These are phyloP conservation scores for Micromussa lordhowensis DNA, from an alignment of 92 coral and sea anemone species.

Conservation along the genomic window DNA sequence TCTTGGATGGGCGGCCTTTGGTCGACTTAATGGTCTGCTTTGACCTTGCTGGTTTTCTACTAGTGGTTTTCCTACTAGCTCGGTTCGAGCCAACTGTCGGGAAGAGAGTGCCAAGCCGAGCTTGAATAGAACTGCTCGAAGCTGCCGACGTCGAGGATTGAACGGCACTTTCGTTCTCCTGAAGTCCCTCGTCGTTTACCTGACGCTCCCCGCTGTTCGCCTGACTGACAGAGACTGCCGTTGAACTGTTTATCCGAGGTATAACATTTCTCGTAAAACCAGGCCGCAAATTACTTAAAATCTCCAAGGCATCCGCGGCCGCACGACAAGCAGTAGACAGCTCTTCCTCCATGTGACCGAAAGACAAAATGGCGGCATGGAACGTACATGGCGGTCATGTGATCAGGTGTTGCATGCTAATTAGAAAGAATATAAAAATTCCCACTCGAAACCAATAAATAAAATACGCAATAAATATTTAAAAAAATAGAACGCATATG, in stretches of 20 bases:
- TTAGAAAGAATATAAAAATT: too few relatives aligned
- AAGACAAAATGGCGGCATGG: too few relatives aligned
- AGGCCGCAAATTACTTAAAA: slow-evolving; percentile 5
- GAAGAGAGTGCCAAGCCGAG: slow-evolving; percentile 19
- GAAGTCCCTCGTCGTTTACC: slow-evolving; percentile 23
- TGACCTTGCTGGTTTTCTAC: slow-evolving; percentile 18
- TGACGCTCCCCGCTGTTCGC: slow-evolving; percentile 1
- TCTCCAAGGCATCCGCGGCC: background rate
- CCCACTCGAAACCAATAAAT: too few relatives aligned
- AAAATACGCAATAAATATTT: too few relatives aligned
- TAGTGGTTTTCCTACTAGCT: slow-evolving; percentile 9
- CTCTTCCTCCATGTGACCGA: too few relatives aligned
- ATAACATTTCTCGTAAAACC: slow-evolving; percentile 10
- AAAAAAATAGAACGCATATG: too few relatives aligned
- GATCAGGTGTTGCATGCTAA: too few relatives aligned
- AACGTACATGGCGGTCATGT: too few relatives aligned
- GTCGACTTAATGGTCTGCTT: slow-evolving; percentile 29
- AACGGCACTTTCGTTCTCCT: background rate
- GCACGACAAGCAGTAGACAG: too few relatives aligned
- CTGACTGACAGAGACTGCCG: slow-evolving; percentile 24
- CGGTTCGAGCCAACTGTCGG: slow-evolving; percentile 33
- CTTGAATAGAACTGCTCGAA: slow-evolving; percentile 12
- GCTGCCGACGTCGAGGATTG: slow-evolving; percentile 10
- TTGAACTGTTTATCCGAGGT: slow-evolving; percentile 22
- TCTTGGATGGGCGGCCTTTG: slow-evolving; percentile 27